phyloP scores from a whole-genome alignment of 2,113 vertebrate species.

The Panthera uncia region DNA sequence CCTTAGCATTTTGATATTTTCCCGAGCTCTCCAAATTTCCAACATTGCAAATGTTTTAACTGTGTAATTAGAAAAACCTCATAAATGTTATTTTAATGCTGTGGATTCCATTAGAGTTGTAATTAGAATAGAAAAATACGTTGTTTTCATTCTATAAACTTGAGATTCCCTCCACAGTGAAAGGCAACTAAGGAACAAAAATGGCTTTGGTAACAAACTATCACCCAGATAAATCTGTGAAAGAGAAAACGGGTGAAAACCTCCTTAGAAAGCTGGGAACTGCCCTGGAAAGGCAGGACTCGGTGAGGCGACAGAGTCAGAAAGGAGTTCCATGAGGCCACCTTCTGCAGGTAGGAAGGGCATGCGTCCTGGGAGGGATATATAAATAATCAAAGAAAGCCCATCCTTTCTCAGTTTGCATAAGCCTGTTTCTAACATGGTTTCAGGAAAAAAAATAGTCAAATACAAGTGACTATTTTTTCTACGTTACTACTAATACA shows the following conservation, averaged over 20 bases:
- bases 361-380: neutral
- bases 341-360: neutral
- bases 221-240: neutral
- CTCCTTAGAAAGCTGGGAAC: neutral
- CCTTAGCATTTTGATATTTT: neutral
- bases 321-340: neutral
- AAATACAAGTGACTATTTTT: slow-evolving; percentile 18
- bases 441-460: slow-evolving; percentile 30
- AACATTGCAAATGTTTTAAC: slow-evolving; percentile 2
- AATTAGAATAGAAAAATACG: slow-evolving; percentile 17
- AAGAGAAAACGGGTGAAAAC: neutral
- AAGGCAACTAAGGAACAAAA: neutral
- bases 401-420: neutral
- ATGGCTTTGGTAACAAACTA: neutral
- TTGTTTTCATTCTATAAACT: slow-evolving; percentile 30
- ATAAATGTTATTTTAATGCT: neutral
- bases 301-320: neutral
- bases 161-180: neutral
- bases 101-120: neutral
- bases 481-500: neutral
- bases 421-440: neutral
- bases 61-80: slow-evolving; percentile 30
- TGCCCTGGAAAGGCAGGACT: neutral
- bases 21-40: neutral
- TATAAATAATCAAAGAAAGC: neutral